These are phyloP conservation scores for Harpalus rubripes DNA, from an alignment of 2,888 invertebrate species.

Conservation along the genomic window DNA sequence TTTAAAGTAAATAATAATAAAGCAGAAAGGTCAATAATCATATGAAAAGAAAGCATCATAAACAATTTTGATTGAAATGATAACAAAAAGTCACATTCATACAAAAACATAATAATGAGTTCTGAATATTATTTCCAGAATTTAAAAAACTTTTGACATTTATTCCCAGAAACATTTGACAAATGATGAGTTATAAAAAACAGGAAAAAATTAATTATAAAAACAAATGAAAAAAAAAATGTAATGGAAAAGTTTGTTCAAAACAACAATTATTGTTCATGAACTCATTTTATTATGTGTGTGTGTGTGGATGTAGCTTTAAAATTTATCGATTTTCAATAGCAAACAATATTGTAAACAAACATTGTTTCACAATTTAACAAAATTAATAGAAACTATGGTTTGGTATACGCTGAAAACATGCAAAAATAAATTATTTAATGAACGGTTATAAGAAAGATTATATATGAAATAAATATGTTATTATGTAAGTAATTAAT, in stretches of 20 bases:
- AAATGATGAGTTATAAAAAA: neutral
- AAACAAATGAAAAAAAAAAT: neutral
- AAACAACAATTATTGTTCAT: neutral
- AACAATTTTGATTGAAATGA: constrained; percentile 8
- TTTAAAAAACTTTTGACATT: constrained; percentile 3
- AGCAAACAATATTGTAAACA: neutral
- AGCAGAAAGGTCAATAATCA: too few relatives aligned
- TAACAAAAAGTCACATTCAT: constrained; percentile 21
- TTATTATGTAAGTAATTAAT: constrained; percentile 37
- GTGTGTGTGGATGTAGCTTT: neutral
- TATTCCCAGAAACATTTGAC: neutral
- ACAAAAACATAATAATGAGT: constrained; percentile 22
- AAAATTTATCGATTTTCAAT: neutral
- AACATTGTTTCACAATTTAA: neutral
- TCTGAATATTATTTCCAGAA: neutral
- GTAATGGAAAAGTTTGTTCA: neutral
- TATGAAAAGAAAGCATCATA: constrained; percentile 15
- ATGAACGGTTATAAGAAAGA: constrained; percentile 29
- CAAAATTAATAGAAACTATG: neutral
- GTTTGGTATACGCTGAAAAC: constrained; percentile 25
- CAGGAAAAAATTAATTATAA: neutral
- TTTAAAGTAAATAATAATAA: constrained; percentile 15
- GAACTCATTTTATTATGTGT: neutral
- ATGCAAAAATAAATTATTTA: constrained; percentile 40
- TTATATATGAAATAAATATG: constrained; percentile 22